Conservation (phyloP, 2,888 invertebrate species). For the Furcula furcula region DNA sequence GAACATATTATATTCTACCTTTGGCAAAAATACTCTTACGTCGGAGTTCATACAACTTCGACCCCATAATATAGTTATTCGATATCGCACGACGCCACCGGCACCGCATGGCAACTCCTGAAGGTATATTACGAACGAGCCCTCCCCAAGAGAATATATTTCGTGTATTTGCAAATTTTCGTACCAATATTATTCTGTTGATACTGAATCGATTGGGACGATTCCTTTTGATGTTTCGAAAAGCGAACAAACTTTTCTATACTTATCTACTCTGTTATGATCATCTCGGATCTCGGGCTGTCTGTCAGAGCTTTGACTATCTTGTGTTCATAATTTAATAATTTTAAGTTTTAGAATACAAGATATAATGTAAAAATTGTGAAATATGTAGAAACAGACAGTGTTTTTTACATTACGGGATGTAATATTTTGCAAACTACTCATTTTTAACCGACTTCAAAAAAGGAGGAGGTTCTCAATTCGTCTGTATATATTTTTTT, state of each 20-base stretch:
- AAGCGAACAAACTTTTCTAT: neutral
- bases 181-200: conserved; percentile 31
- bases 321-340: too few relatives aligned
- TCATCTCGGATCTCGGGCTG: too few relatives aligned
- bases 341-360: too few relatives aligned
- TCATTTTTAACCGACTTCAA: too few relatives aligned
- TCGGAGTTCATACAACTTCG: conserved; percentile 8
- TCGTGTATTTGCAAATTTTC: conserved; percentile 36
- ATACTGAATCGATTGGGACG: conserved; percentile 19
- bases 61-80: conserved; percentile 28
- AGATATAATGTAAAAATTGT: too few relatives aligned
- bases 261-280: too few relatives aligned
- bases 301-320: too few relatives aligned
- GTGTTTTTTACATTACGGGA: too few relatives aligned
- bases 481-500: too few relatives aligned
- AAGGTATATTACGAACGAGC: conserved; percentile 22
- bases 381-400: too few relatives aligned
- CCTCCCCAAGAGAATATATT: conserved; percentile 32
- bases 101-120: conserved; percentile 20
- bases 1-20: neutral
- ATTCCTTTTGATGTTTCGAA: conserved; percentile 15
- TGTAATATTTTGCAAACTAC: too few relatives aligned
- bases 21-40: neutral
- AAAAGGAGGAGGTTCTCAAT: too few relatives aligned
- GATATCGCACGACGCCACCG: conserved; percentile 23